Evolutionary conservation across 2,113 vertebrate species (phyloP), one percentile per base, ranked within the genome.

Genomic region (Ariopsis seemanni): DNA sequence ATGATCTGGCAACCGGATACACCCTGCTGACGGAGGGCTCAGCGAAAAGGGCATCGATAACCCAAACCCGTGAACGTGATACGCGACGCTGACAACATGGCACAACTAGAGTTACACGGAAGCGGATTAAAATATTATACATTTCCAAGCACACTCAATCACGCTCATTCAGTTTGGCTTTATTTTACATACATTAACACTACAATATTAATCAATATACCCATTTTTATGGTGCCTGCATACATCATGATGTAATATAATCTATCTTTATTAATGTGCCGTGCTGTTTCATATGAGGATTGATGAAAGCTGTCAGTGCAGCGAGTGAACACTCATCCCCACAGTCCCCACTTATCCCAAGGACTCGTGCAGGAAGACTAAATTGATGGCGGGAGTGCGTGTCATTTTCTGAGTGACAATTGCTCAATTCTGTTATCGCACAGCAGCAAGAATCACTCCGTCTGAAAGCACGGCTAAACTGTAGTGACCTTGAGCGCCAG

Each of bases 401-500:
- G 60, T 86, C 57, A 80, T 58, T 80, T 80, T 80, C 27, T 20
- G 53, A 80, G 60, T 86, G 75, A 86, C 85, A 69, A 79, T 53
- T 53, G 42, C 85, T 67, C 75, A 62, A 80, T 86, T 81, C n/a
- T 86, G 65, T 84, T 84, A 88, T 62, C 60, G 11, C 48, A 84
- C n/a, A 55, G 48, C 60, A 65, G 69, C 69, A 83, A 10, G 63
- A 71, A 25, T 17, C 34, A 72, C 55, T 85, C 25, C 0, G 25
- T 50, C 77, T 60, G 80, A 81, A 14, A 34, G 17, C 17, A 34
- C 57, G 1, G 27, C 17, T 81, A 81, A 60, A 81, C 17, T 20
- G 78, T 34, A 12, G 30, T 81, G 79, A 81, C 57, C 79, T 81
- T 81, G 77, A 80, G 53, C 52, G 57, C 15, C 53, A 74, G 4